A percentile compares a stretch with the other conserved stretches of the same genome.
Conservation (phyloP, 2,797 vertebrate species). For the Fringilla coelebs region DNA sequence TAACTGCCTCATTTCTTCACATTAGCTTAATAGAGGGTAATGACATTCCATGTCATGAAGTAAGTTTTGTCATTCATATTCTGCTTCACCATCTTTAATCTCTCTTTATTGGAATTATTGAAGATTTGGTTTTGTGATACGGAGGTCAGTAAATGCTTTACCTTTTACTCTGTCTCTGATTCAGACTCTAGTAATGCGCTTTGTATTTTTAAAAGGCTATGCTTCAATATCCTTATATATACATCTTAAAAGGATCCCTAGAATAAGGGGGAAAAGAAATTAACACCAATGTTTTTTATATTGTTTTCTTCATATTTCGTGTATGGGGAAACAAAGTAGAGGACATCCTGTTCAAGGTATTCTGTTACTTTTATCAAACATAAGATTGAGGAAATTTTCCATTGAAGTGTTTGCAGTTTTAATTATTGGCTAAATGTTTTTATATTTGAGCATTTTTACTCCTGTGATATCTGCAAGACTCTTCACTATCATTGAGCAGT, state of each 20-base stretch:
- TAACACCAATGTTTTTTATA: not conserved
- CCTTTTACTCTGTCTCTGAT: not conserved
- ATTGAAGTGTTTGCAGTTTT: not conserved
- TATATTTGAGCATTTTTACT: not conserved
- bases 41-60: constrained; percentile 1
- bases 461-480: not conserved
- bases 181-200: not conserved
- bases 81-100: not conserved
- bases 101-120: not conserved
- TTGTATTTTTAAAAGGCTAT: not conserved
- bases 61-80: constrained; percentile 18
- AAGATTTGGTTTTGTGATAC: not conserved
- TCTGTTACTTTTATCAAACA: not conserved
- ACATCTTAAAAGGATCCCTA: not conserved
- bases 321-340: not conserved
- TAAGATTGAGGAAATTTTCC: not conserved
- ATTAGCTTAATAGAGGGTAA: constrained; percentile 61
- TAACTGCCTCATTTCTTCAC: constrained; percentile 63
- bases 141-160: not conserved
- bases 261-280: not conserved
- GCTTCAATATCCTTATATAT: not conserved
- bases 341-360: not conserved
- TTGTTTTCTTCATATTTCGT: not conserved
- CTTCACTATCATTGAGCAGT: not conserved
- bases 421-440: not conserved